Conservation (phyloP, 2,888 invertebrate genomes). For the Bedellia somnulentella region DNA sequence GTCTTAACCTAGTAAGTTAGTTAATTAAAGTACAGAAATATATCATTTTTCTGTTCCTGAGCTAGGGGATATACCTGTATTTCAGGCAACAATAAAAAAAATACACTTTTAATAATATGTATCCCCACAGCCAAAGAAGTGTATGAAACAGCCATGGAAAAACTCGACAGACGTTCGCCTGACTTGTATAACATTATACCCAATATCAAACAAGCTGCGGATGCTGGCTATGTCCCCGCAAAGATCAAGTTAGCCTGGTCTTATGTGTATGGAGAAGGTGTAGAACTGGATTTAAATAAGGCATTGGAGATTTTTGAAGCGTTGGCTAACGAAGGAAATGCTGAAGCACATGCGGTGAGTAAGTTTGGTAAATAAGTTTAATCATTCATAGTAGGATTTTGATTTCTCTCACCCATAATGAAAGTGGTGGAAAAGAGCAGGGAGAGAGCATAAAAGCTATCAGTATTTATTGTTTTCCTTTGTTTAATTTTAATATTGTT, state of each 20-base stretch:
- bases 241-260: conserved; percentile 88
- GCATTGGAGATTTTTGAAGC: conserved; percentile 77
- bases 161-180: conserved; percentile 73
- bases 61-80: too few relatives aligned
- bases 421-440: too few relatives aligned
- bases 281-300: conserved; percentile 73
- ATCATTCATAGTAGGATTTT: too few relatives aligned
- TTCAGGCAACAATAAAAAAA: too few relatives aligned
- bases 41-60: too few relatives aligned
- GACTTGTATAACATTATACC: conserved; percentile 75
- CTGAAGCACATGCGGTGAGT: conserved; percentile 86
- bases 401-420: too few relatives aligned
- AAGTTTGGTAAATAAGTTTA: too few relatives aligned
- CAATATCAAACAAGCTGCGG: conserved; percentile 73
- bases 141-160: conserved; percentile 70
- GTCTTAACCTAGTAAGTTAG: too few relatives aligned
- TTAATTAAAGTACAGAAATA: too few relatives aligned
- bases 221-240: conserved; percentile 78
- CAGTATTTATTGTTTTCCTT: too few relatives aligned
- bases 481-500: too few relatives aligned
- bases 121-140: conserved; percentile 67
- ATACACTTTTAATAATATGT: not conserved
- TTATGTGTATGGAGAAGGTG: conserved; percentile 78
- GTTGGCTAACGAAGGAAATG: conserved; percentile 74
- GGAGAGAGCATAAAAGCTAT: too few relatives aligned